Conservation (phyloP, 2,797 vertebrate genomes). For the Coluber constrictor region DNA sequence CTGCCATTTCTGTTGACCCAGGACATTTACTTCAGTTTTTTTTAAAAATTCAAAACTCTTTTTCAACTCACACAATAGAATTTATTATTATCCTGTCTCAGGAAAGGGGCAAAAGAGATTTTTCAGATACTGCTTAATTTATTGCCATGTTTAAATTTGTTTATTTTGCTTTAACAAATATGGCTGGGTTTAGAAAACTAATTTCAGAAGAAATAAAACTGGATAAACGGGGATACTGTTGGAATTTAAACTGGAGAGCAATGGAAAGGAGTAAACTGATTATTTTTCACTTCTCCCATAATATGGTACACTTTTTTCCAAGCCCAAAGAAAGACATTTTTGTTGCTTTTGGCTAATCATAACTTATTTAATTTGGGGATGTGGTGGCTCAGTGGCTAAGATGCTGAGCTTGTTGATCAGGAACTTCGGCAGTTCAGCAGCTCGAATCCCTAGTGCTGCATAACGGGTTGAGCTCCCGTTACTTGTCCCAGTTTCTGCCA, state of each 20-base stretch:
- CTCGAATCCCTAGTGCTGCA: no score
- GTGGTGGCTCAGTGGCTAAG: no score
- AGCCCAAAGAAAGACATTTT: neutral
- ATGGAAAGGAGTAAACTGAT: constrained; percentile 10
- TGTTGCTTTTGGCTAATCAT: constrained; percentile 25
- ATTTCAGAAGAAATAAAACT: constrained; percentile 42
- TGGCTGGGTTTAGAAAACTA: constrained; percentile 22
- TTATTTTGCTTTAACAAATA: constrained; percentile 47
- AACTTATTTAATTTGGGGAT: neutral
- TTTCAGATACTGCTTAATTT: constrained; percentile 38
- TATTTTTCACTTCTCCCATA: neutral
- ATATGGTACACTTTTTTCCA: neutral
- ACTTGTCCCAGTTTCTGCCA: no score
- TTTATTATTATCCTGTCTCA: constrained; percentile 35
- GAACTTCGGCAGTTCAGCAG: no score
- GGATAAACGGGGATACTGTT: constrained; percentile 26
- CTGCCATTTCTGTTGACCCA: constrained; percentile 30
- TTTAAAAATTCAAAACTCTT: neutral
- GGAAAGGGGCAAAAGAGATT: constrained; percentile 11
- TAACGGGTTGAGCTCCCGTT: no score
- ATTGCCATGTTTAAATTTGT: constrained; percentile 33
- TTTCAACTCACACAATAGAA: neutral
- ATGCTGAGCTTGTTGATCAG: no score
- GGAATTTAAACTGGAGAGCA: neutral
- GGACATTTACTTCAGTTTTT: constrained; percentile 20